Percentiles rank a stretch among this genome's conserved stretches.
Conservation (phyloP, 2,888 invertebrate genomes). For the Nymphalis urticae region DNA sequence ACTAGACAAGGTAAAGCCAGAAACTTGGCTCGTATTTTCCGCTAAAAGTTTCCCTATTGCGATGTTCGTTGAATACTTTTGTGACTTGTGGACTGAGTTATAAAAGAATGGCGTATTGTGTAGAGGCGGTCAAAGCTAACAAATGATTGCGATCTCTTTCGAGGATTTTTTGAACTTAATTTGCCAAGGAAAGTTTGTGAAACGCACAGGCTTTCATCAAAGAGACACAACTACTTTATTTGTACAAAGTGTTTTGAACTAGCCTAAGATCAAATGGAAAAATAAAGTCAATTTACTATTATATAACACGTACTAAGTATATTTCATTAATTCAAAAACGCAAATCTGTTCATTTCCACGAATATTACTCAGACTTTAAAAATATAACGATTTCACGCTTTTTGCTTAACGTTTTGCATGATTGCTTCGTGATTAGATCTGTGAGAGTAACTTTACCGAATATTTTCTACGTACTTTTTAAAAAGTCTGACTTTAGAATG, state of each 20-base stretch:
- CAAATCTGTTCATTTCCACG: conserved; percentile 4
- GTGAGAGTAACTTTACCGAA: conserved; percentile 19
- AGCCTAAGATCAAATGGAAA: not conserved
- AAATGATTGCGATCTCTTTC: conserved; percentile 32
- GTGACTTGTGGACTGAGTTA: conserved; percentile 72
- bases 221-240: not conserved
- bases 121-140: conserved; percentile 32
- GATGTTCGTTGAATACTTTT: conserved; percentile 71
- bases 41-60: conserved; percentile 71
- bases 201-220: conserved; percentile 8
- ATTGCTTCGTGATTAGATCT: conserved; percentile 24
- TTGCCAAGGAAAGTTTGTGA: conserved; percentile 15
- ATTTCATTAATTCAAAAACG: not conserved
- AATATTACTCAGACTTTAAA: conserved; percentile 24
- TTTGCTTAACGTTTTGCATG: conserved; percentile 33
- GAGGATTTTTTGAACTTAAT: conserved; percentile 20
- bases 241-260: not conserved
- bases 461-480: conserved; percentile 6
- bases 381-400: conserved; percentile 33
- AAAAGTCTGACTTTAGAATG: not conserved
- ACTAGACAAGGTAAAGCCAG: conserved; percentile 65
- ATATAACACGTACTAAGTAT: not conserved
- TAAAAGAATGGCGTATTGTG: conserved; percentile 50
- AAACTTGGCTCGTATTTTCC: conserved; percentile 78
- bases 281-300: not conserved